Evolutionary conservation across 2,797 vertebrate genomes (phyloP).

Genomic region (Anniella stebbinsi): DNA sequence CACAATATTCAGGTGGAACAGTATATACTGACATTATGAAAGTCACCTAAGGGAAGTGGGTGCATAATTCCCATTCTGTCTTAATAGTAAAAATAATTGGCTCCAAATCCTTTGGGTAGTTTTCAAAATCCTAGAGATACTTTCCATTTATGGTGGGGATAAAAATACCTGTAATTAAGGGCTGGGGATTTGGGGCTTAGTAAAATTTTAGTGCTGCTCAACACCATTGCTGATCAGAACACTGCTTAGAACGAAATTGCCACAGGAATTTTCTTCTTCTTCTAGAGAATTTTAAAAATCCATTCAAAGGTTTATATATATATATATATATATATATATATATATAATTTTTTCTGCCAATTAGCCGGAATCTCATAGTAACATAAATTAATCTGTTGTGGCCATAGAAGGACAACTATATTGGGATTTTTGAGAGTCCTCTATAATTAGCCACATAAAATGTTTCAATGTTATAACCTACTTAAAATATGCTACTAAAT

Average conservation of each 20-base stretch:
- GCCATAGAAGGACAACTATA: background rate
- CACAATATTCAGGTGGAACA: background rate
- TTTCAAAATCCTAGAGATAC: slow-evolving; percentile 12
- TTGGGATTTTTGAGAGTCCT: background rate
- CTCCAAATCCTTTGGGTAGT: background rate
- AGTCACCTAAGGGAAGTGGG: background rate
- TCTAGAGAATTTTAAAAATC: background rate
- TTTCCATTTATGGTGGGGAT: background rate
- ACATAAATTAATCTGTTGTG: background rate
- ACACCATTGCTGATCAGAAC: background rate
- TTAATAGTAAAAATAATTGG: slow-evolving; percentile 30
- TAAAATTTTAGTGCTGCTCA: slow-evolving; percentile 12
- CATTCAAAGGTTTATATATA: background rate
- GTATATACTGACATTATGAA: slow-evolving; percentile 3
- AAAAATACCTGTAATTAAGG: background rate
- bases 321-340: background rate
- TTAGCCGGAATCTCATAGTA: background rate
- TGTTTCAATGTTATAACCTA: background rate
- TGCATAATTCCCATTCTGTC: background rate
- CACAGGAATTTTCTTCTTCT: background rate
- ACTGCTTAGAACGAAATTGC: background rate
- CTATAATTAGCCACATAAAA: slow-evolving; percentile 1
- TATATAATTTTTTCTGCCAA: background rate
- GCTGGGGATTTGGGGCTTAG: background rate
- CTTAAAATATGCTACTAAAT: background rate